Percentiles rank a stretch among this genome's conserved stretches.
Conservation (phyloP, 2,113 vertebrate species). For the Telmatochromis sp. region DNA sequence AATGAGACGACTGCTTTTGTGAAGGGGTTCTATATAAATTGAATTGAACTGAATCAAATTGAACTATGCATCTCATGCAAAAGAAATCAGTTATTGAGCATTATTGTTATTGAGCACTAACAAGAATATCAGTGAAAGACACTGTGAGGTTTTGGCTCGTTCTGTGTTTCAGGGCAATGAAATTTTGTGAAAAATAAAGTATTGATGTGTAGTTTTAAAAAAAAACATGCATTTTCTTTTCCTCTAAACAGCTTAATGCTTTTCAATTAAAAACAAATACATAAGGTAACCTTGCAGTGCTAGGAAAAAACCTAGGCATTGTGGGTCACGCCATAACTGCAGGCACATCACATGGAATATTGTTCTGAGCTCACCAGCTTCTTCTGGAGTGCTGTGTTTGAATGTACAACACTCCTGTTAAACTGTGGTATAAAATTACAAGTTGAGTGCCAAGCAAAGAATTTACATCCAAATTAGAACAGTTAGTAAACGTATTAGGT, state of each 20-base stretch:
- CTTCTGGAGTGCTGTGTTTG: background rate
- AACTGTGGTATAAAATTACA: background rate
- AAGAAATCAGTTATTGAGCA: background rate
- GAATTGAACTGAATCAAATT: background rate
- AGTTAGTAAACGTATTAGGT: background rate
- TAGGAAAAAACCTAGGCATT: background rate
- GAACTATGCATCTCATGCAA: background rate
- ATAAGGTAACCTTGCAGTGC: background rate
- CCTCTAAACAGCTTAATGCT: background rate
- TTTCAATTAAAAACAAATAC: background rate
- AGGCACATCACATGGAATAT: background rate
- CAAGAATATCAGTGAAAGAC: background rate
- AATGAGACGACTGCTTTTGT: background rate
- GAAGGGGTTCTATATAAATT: background rate
- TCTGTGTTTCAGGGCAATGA: background rate
- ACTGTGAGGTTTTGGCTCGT: background rate
- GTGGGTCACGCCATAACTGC: background rate
- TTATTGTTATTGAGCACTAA: background rate
- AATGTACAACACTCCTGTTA: background rate
- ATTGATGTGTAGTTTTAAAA: background rate
- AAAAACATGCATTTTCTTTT: background rate
- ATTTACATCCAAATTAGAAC: background rate
- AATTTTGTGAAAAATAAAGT: background rate
- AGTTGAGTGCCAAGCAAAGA: background rate
- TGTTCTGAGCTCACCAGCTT: background rate